Conservation (phyloP, 2,888 invertebrate species). For the Chalcosyrphus nemorum region DNA sequence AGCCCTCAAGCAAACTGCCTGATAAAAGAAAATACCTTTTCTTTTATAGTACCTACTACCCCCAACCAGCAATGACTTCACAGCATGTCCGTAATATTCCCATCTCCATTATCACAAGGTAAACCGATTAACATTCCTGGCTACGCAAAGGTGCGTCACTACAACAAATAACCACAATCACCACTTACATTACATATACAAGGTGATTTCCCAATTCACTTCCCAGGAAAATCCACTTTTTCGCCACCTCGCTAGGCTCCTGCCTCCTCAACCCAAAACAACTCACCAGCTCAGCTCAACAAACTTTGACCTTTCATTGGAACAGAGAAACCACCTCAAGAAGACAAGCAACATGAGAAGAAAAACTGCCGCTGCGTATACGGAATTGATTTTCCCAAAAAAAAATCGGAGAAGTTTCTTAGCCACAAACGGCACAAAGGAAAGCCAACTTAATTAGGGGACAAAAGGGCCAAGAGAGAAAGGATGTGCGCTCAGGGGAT, state of each 20-base stretch:
- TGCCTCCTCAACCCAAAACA: background rate
- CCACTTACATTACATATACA: conserved; percentile 48
- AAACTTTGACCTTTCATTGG: conserved; percentile 15
- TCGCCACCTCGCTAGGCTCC: background rate
- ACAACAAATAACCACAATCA: conserved; percentile 43
- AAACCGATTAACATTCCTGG: conserved; percentile 30
- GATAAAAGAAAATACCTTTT: background rate
- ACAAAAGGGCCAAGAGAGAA: conserved; percentile 3
- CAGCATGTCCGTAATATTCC: conserved; percentile 8
- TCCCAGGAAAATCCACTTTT: conserved; percentile 41
- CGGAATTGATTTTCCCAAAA: conserved; percentile 33
- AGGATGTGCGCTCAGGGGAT: conserved; percentile 20
- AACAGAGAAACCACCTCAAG: background rate
- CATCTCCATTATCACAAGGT: conserved; percentile 32
- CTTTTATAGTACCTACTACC: background rate
- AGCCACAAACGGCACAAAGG: conserved; percentile 12
- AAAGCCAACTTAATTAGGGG: conserved; percentile 44
- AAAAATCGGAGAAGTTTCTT: conserved; percentile 24
- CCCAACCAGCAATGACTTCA: background rate
- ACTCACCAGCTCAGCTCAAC: background rate
- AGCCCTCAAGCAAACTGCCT: background rate
- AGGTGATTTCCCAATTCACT: conserved; percentile 61
- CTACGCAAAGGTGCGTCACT: conserved; percentile 6
- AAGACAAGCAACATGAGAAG: background rate
- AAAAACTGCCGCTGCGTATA: conserved; percentile 15